Evolutionary conservation across 2,888 invertebrate genomes (phyloP).

Genomic region (Hypsopygia costalis): DNA sequence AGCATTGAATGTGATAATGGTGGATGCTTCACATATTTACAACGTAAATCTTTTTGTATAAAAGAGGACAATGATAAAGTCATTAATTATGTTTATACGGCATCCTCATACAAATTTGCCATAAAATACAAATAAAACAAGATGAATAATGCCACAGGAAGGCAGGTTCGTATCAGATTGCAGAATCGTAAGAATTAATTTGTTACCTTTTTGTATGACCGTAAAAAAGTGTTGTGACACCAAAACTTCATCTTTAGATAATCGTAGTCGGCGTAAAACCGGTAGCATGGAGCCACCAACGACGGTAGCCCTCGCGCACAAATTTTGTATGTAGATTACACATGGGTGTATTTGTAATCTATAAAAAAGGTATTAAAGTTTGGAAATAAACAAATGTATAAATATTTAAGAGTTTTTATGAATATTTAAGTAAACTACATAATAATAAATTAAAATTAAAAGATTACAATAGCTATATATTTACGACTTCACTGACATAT

Average conservation of each 20-base stretch:
- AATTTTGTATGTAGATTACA: neutral
- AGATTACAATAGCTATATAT: too few species aligned
- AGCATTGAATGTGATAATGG: neutral
- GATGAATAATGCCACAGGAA: constrained; percentile 21
- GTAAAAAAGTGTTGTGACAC: constrained; percentile 54
- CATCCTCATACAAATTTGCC: constrained; percentile 7
- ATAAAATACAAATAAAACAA: constrained; percentile 12
- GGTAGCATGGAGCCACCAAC: constrained; percentile 55
- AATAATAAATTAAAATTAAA: too few species aligned
- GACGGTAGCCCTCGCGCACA: constrained; percentile 18
- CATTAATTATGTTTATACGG: constrained; percentile 8
- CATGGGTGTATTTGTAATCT: neutral
- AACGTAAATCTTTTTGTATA: neutral
- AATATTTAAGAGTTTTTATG: too few species aligned
- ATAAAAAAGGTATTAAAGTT: neutral
- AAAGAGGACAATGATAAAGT: constrained; percentile 2
- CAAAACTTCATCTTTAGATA: constrained; percentile 44
- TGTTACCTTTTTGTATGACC: constrained; percentile 40
- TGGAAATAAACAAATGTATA: neutral
- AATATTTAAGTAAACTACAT: too few species aligned
- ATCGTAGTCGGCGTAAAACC: constrained; percentile 59
- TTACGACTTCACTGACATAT: too few species aligned
- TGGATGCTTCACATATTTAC: neutral
- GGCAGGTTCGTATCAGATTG: constrained; percentile 36
- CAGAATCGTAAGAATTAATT: constrained; percentile 45